Evolutionary conservation across 2,113 vertebrate genomes (phyloP).

Genomic region (Ctenodactylus gundi): DNA sequence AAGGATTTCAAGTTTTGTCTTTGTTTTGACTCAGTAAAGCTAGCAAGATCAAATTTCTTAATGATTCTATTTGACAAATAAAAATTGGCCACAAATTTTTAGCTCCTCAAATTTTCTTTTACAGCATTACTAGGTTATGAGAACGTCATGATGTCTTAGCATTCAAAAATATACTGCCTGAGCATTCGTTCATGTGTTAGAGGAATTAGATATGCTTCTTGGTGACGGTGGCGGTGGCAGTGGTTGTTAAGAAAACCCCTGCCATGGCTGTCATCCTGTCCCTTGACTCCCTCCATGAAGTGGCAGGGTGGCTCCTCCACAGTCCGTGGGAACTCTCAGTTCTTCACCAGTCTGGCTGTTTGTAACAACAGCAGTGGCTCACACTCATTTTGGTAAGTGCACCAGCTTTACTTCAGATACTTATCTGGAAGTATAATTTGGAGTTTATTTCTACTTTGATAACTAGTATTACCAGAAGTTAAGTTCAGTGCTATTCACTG

Average conservation of each 20-base stretch:
- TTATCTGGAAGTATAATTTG: background rate
- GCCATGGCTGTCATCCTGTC: background rate
- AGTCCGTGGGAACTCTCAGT: background rate
- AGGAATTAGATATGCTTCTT: background rate
- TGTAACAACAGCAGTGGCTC: background rate
- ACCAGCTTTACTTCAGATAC: background rate
- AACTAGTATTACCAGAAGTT: background rate
- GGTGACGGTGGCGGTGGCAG: background rate
- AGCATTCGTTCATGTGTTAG: background rate
- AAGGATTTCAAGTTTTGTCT: background rate
- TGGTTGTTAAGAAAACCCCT: background rate
- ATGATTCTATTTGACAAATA: background rate
- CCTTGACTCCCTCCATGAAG: background rate
- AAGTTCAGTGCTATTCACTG: background rate
- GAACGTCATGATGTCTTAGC: background rate
- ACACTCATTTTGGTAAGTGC: background rate
- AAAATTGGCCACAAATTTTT: background rate
- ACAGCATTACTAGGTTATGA: background rate
- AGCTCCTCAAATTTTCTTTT: background rate
- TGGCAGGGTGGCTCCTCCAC: background rate
- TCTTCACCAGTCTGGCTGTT: background rate
- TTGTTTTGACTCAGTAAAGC: background rate
- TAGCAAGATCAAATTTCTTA: background rate
- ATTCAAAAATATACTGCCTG: background rate
- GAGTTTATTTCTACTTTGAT: background rate